Conservation (phyloP, 92 coral and sea anemone genomes). For the Anthopleura xanthogrammica region DNA sequence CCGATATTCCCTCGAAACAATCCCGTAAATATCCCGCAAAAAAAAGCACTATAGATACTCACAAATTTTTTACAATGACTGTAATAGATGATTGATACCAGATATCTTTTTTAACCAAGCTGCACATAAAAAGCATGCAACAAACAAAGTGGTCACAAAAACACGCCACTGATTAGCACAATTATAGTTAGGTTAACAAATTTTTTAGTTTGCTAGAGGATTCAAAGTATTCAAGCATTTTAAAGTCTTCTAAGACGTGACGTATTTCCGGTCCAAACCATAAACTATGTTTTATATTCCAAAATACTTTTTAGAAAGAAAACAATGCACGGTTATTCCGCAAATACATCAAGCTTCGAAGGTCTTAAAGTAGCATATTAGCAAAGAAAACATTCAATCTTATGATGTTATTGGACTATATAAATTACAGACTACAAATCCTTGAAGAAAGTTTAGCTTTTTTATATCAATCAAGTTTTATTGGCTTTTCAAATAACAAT, state of each 20-base stretch:
- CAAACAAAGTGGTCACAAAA: not conserved
- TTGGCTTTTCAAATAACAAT: no score
- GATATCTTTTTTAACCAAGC: not conserved
- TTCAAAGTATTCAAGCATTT: not conserved
- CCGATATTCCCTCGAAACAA: constrained; percentile 3
- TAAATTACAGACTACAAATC: no score
- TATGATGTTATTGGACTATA: no score
- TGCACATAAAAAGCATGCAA: not conserved
- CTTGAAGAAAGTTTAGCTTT: no score
- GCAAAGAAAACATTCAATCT: no score
- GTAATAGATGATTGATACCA: not conserved
- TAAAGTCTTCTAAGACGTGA: not conserved
- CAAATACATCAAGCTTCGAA: no score
- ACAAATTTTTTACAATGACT: not conserved
- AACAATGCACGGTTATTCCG: no score
- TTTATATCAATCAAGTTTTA: no score
- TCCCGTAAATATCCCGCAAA: not conserved
- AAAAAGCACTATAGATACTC: not conserved
- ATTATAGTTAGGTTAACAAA: not conserved
- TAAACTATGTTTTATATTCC: no score
- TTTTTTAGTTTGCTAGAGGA: not conserved
- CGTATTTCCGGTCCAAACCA: not conserved
- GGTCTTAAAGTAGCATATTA: no score
- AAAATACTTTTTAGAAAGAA: no score
- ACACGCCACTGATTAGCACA: not conserved